Evolutionary conservation across 2,797 vertebrate species (phyloP).

Genomic region (Intellagama lesueurii): DNA sequence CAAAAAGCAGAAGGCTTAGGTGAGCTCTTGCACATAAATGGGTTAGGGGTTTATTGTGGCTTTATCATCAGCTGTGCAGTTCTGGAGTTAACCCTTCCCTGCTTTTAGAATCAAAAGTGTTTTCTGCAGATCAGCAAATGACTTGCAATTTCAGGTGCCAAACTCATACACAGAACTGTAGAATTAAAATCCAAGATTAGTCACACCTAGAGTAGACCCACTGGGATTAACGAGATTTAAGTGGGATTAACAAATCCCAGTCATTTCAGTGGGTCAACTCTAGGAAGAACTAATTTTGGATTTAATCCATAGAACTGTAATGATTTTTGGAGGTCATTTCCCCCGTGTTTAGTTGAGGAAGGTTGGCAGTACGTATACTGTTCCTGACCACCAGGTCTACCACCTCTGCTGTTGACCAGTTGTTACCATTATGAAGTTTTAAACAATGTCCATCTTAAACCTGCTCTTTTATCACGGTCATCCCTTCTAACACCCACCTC

Average conservation of each 20-base stretch:
- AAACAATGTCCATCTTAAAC: neutral
- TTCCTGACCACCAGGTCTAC: neutral
- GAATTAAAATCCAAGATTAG: neutral
- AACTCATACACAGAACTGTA: neutral
- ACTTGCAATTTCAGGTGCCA: accelerated
- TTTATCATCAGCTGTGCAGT: neutral
- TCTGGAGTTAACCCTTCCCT: neutral
- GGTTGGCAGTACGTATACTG: too few species aligned
- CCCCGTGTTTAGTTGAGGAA: too few species aligned
- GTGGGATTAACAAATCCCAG: too few species aligned
- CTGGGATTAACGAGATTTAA: too few species aligned
- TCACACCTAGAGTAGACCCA: too few species aligned
- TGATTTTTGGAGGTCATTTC: neutral
- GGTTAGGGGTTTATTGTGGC: neutral
- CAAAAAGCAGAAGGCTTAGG: neutral
- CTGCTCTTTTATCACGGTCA: neutral
- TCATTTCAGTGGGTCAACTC: too few species aligned
- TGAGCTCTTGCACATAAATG: neutral
- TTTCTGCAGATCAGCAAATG: accelerated
- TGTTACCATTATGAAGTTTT: neutral
- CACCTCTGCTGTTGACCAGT: neutral
- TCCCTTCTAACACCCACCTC: neutral
- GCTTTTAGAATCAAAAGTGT: too few species aligned
- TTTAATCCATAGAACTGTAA: neutral
- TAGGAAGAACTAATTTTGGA: too few species aligned